Base-by-base conservation (phyloP, 2,113 vertebrate genomes). In the Clarias magur region DNA sequence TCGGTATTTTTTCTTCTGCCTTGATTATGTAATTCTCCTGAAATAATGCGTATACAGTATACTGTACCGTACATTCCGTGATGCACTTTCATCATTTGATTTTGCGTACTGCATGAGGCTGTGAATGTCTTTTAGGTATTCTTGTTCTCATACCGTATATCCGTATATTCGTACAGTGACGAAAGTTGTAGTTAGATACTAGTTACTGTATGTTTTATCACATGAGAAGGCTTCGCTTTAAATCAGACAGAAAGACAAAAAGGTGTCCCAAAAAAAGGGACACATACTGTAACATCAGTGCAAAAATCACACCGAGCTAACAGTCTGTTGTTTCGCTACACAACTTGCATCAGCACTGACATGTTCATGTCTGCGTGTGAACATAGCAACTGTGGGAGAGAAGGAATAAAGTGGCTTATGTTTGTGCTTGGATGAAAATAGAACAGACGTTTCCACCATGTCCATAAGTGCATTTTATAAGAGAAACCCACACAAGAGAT, bases 21-120 rank as follows among this genome's bases (percentile, higher is more conserved):
- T 70, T 8, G 2, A 63, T 92, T 89, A 89, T 89, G 56, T 86
- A 65, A 7, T 81, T 81, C 21, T 82, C 4, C 34, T 82, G 11
- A 82, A 30, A 38, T 81, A 25, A 60, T 80, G 27, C 54, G 19
- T 81, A 21, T 15, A 23, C 62, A 34, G 17, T 38, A 2, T 10
- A 19, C 17, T 25, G 13, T 60, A 34, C 34, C 21, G 7, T 10
- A 19, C 34, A 72, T 42, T 70, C 34, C 11, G 6, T 19, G 67
- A 30, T 30, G 12, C 65, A 6, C 65, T 13, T 68, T 68, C 3
- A 70, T 70, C 65, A 67, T 3, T 27, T 27, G 65, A 67, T 70
- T 70, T 70, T 34, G 30, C 16, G 7, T 59, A 27, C 15, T 80
- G 59, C 12, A 17, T 23, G 27, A 34, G 42, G 4, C 48, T 54